Base-by-base conservation (phyloP, 2,888 invertebrate genomes). In the Calameuta pallipes region DNA sequence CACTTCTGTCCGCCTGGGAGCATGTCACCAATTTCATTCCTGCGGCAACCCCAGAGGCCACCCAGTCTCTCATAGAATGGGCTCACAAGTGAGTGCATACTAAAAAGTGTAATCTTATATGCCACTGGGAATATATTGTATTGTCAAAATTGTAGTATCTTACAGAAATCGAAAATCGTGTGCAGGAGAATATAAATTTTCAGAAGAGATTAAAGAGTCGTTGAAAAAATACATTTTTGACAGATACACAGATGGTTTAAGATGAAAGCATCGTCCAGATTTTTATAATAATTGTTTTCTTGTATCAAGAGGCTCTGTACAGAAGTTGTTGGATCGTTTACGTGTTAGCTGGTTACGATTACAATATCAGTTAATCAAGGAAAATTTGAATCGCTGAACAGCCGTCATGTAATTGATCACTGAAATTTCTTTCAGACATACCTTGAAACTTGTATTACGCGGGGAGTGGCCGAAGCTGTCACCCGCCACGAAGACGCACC, bases 381-480 rank as follows among this genome's bases (percentile, higher is more conserved):
- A 56, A 56, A 23, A 56, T 1, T 1, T 56, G 9, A 56, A 9
- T 56, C 56, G 56, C 56, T 23, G 2, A 56, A 56, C 23, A 56
- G 23, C 23, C 56, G 23, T 56, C 23, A 23, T 56, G 6, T 56
- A 15, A 23, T 56, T 23, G 15, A 56, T 56, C 9, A 15, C 15
- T 56, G 15, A 15, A 56, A 56, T 80, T 75, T 56, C 31, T 85
- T 82, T 4, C 82, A 91, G 91, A 82, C 90, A 91, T 81, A 91
- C 91, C 41, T 86, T 91, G 87, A 87, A 87, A 88, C 89, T 94
- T 85, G 92, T 93, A 86, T 92, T 93, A 84, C 92, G 93, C 80
- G 94, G 93, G 78, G 92, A 93, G 87, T 94, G 94, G 94, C 94
- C 93, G 87, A 92, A 92, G 86, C 89, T 92, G 83, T 87, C 89